Evolutionary conservation across 1,140 invertebrate species (phyloP).

Genomic region (Penaeus indicus): DNA sequence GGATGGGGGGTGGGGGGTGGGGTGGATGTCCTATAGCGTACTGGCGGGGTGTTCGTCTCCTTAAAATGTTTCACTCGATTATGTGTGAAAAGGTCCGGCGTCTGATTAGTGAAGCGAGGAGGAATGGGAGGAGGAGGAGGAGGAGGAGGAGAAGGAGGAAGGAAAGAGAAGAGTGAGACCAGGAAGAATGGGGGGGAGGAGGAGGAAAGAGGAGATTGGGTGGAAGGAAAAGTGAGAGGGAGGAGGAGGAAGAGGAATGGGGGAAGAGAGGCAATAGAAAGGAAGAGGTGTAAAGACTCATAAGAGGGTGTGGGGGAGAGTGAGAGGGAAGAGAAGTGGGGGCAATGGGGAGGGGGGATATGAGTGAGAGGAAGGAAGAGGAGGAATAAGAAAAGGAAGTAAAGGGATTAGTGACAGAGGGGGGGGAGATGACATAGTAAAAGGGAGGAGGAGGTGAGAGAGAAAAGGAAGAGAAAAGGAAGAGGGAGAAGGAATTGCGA

Average conservation of each 20-base stretch:
- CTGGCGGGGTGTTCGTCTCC: too few species aligned
- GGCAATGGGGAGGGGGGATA: neutral
- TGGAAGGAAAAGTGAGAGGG: neutral
- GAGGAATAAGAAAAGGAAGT: neutral
- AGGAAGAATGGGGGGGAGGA: neutral
- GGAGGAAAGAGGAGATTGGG: neutral
- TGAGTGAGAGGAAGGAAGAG: neutral
- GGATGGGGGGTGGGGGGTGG: too few species aligned
- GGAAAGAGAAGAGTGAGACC: neutral
- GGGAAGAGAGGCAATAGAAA: neutral
- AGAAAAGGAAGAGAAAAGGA: neutral
- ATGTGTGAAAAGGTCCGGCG: too few species aligned
- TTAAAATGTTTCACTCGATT: too few species aligned
- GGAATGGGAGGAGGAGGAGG: neutral
- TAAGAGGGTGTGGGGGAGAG: neutral
- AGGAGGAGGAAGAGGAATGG: neutral
- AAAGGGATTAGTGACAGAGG: neutral
- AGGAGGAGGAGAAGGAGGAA: neutral
- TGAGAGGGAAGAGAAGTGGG: neutral
- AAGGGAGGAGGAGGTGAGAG: neutral
- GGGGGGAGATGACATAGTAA: neutral
- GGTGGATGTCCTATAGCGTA: too few species aligned
- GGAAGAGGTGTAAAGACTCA: neutral
- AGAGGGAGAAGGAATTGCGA: neutral
- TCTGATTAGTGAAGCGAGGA: neutral